phyloP scores from a whole-genome alignment of 2,113 vertebrate genomes.

The Oceanites oceanicus region DNA sequence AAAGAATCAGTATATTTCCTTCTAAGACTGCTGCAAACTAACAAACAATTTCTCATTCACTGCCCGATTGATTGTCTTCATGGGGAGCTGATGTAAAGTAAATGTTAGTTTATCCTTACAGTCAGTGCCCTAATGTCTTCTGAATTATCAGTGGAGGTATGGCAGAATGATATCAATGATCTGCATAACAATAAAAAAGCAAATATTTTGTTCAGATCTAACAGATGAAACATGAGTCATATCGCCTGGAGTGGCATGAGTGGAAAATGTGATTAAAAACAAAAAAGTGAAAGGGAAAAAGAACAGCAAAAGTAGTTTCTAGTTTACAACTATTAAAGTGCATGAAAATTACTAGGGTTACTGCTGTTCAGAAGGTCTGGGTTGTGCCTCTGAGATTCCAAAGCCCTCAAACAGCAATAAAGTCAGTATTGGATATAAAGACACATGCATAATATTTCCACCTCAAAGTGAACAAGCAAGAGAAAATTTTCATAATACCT shows the following conservation, averaged over 20 bases:
- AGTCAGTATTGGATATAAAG: background rate
- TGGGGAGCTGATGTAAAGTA: slow-evolving; percentile 27
- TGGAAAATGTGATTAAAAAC: slow-evolving; percentile 52
- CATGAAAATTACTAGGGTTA: slow-evolving; percentile 30
- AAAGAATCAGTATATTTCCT: slow-evolving; percentile 18
- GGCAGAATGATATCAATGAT: slow-evolving; percentile 2
- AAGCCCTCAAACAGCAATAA: slow-evolving; percentile 35
- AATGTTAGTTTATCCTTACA: slow-evolving; percentile 57
- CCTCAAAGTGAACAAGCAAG: background rate
- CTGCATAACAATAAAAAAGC: slow-evolving; percentile 52
- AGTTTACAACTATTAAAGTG: slow-evolving; percentile 29
- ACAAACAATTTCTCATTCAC: slow-evolving; percentile 14
- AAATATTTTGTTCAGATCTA: slow-evolving; percentile 44
- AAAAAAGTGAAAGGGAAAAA: slow-evolving; percentile 40
- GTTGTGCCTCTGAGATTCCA: slow-evolving; percentile 38
- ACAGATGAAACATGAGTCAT: slow-evolving; percentile 41
- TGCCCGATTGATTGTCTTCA: background rate
- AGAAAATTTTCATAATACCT: slow-evolving; percentile 15
- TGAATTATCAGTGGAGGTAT: slow-evolving; percentile 33
- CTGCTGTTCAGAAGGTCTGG: slow-evolving; percentile 20
- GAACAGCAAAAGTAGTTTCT: slow-evolving; percentile 9
- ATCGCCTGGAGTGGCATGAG: background rate
- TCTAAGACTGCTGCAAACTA: background rate
- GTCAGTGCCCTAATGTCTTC: background rate
- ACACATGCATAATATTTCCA: background rate